phyloP scores from a whole-genome alignment of 2,113 vertebrate genomes.

The Oryzias woworae region DNA sequence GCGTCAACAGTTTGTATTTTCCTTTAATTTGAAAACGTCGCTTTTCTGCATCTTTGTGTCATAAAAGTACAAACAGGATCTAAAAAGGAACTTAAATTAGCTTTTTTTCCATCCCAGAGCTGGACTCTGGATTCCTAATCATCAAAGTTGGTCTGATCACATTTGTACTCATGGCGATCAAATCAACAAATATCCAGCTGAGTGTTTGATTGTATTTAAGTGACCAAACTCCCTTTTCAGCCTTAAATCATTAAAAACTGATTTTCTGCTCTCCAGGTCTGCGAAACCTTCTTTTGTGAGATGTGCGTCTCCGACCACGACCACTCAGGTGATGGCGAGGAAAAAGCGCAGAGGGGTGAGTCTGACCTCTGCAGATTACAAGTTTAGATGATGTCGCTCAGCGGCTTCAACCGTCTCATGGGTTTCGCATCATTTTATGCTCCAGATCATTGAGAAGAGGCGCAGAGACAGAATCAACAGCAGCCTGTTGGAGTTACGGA shows the following conservation, averaged over 20 bases:
- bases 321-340: constrained; percentile 91
- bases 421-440: background rate
- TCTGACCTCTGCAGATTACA: background rate
- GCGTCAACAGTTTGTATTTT: too few relatives aligned
- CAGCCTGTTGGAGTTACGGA: constrained; percentile 90
- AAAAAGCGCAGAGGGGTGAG: constrained; percentile 84
- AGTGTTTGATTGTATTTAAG: too few relatives aligned
- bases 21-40: too few relatives aligned
- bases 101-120: too few relatives aligned
- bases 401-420: background rate
- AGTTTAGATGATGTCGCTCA: background rate
- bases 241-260: background rate
- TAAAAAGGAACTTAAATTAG: too few relatives aligned
- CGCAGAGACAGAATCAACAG: constrained; percentile 95
- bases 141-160: too few relatives aligned
- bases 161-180: too few relatives aligned
- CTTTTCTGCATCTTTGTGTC: too few relatives aligned
- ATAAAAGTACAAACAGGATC: too few relatives aligned
- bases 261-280: constrained; percentile 70
- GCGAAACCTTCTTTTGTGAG: constrained; percentile 80
- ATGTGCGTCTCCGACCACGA: constrained; percentile 87
- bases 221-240: too few relatives aligned
- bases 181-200: too few relatives aligned
- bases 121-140: too few relatives aligned
- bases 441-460: constrained; percentile 93